A percentile compares a stretch with the other conserved stretches of the same genome.
Evolutionary conservation across 2,797 vertebrate species (phyloP).

Genomic region (Sylvilagus floridanus): DNA sequence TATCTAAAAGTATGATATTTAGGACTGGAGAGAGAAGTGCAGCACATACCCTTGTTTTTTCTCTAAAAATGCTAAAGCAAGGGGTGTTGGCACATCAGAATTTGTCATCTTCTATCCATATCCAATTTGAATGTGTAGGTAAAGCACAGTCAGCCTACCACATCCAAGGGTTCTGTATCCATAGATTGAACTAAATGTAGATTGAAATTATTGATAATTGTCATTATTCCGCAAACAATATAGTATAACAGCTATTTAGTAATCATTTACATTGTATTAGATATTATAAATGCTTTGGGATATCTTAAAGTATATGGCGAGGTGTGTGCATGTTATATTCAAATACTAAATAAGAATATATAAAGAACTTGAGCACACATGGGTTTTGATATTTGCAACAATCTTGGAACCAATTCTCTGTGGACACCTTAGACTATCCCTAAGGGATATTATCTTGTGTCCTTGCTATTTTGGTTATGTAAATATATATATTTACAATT

Average conservation of each 20-base stretch:
- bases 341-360: neutral
- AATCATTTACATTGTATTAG: neutral
- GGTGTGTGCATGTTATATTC: neutral
- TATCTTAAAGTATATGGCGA: neutral
- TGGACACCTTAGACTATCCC: too few relatives aligned
- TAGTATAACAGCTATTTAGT: neutral
- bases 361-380: neutral
- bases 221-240: neutral
- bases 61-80: neutral
- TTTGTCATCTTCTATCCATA: neutral
- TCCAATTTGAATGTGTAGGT: neutral
- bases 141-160: neutral
- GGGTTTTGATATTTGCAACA: neutral
- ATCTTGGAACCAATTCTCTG: neutral
- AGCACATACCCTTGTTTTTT: neutral
- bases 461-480: neutral
- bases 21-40: neutral
- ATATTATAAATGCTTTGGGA: neutral
- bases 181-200: neutral
- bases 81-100: neutral
- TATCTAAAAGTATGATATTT: neutral
- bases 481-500: neutral
- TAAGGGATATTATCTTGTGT: neutral
- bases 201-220: neutral
- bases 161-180: neutral